Percentiles rank a stretch among this genome's conserved stretches.
Evolutionary conservation across 2,113 vertebrate genomes (phyloP).

Genomic region (Rhinolophus sinicus): DNA sequence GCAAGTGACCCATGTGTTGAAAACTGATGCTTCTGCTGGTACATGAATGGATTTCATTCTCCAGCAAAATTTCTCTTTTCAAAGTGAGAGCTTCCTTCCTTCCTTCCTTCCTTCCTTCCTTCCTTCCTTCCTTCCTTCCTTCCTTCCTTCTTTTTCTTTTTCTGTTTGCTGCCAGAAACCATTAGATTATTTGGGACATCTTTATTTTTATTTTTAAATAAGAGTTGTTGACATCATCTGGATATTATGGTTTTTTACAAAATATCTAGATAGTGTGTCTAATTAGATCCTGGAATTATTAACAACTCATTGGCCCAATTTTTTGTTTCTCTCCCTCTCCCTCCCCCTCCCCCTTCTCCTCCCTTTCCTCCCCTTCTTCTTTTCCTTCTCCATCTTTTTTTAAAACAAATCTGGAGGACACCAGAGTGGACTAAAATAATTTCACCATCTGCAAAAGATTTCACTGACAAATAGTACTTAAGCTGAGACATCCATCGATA

Average conservation of each 20-base stretch:
- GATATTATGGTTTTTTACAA: slow-evolving; percentile 42
- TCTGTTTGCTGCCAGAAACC: slow-evolving; percentile 57
- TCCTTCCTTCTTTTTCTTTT: neutral
- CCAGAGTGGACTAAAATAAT: slow-evolving; percentile 58
- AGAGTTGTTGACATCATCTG: neutral
- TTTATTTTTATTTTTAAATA: slow-evolving; percentile 70
- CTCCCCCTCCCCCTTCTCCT: rapidly evolving
- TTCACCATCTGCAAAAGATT: slow-evolving; percentile 39
- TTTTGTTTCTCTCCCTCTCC: neutral
- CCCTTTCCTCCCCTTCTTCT: neutral
- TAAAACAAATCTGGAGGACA: slow-evolving; percentile 38
- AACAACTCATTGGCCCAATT: neutral
- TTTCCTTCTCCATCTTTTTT: neutral
- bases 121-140: rapidly evolving
- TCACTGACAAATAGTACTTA: slow-evolving; percentile 58
- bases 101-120: rapidly evolving
- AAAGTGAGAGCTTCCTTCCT: neutral
- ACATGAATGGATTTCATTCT: slow-evolving; percentile 16
- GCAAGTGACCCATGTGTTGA: neutral
- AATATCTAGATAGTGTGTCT: slow-evolving; percentile 29
- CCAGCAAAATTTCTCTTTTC: slow-evolving; percentile 46
- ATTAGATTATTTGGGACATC: slow-evolving; percentile 71
- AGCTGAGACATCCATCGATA: slow-evolving; percentile 66
- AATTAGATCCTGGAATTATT: slow-evolving; percentile 50
- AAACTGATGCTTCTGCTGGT: neutral